These are phyloP conservation scores for Rugalucina vietnamica DNA, from an alignment of 2,888 invertebrate species.

Conservation along the genomic window DNA sequence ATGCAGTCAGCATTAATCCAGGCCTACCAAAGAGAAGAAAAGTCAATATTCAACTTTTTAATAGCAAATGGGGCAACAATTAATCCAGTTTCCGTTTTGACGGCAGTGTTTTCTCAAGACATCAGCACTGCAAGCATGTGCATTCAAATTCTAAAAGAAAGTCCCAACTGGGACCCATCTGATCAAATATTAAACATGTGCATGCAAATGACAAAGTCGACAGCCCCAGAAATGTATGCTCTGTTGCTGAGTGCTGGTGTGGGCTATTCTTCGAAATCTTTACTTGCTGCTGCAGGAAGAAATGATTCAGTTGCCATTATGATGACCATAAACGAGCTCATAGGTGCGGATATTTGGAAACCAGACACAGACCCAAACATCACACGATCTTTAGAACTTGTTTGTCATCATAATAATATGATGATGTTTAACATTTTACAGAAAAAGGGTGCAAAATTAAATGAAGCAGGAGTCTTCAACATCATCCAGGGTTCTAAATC, in stretches of 20 bases:
- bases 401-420: background rate
- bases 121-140: background rate
- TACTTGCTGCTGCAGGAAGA: background rate
- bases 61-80: background rate
- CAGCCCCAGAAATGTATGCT: background rate
- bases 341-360: background rate
- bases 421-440: constrained; percentile 2
- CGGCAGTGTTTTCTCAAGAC: background rate
- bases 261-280: background rate
- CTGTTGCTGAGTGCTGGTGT: background rate
- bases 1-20: background rate
- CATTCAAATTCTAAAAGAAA: background rate
- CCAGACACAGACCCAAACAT: background rate
- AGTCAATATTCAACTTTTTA: background rate
- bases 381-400: background rate
- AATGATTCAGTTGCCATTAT: background rate
- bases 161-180: background rate
- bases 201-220: background rate
- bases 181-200: constrained; percentile 5
- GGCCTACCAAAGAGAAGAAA: background rate
- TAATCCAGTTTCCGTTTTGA: background rate
- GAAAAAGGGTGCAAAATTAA: constrained; percentile 7
- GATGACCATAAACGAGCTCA: constrained; percentile 14
- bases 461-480: background rate
- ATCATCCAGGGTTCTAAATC: background rate